These are phyloP conservation scores for Phortica variegata DNA, from an alignment of 1,140 invertebrate species.

Conservation along the genomic window DNA sequence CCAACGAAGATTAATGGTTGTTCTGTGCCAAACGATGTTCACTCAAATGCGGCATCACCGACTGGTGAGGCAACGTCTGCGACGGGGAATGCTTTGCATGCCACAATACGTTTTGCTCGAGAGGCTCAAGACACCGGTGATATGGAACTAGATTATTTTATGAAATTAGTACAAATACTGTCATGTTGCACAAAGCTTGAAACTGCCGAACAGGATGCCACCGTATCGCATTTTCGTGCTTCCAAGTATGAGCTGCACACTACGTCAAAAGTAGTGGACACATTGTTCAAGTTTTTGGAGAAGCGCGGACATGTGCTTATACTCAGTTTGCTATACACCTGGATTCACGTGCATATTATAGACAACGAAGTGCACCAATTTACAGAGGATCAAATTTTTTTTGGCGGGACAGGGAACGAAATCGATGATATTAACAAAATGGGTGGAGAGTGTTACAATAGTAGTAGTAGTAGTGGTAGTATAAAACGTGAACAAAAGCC, in stretches of 20 bases:
- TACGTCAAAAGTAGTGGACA: slow-evolving; percentile 65
- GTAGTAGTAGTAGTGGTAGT: neutral
- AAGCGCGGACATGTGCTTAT: slow-evolving; percentile 69
- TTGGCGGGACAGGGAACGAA: slow-evolving; percentile 24
- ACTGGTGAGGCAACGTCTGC: neutral
- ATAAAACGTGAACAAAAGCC: slow-evolving; percentile 20
- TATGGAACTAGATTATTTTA: slow-evolving; percentile 43
- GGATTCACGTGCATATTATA: slow-evolving; percentile 63
- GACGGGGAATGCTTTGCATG: slow-evolving; percentile 1
- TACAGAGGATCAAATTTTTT: slow-evolving; percentile 48
- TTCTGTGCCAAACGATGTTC: slow-evolving; percentile 51
- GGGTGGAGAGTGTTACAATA: no score
- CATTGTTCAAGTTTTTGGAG: slow-evolving; percentile 65
- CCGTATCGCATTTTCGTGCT: slow-evolving; percentile 45
- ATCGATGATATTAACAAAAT: slow-evolving; percentile 18
- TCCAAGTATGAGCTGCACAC: slow-evolving; percentile 69
- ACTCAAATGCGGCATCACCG: slow-evolving; percentile 15
- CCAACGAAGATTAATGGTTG: slow-evolving; percentile 58
- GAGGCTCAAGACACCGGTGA: slow-evolving; percentile 39
- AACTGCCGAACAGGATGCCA: slow-evolving; percentile 33
- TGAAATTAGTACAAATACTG: slow-evolving; percentile 46
- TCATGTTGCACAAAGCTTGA: slow-evolving; percentile 46
- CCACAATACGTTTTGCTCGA: slow-evolving; percentile 52
- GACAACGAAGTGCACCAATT: slow-evolving; percentile 45
- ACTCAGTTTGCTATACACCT: slow-evolving; percentile 67